These are phyloP conservation scores for Jordanella pulchra DNA, from an alignment of 2,797 vertebrate genomes.

Conservation along the genomic window DNA sequence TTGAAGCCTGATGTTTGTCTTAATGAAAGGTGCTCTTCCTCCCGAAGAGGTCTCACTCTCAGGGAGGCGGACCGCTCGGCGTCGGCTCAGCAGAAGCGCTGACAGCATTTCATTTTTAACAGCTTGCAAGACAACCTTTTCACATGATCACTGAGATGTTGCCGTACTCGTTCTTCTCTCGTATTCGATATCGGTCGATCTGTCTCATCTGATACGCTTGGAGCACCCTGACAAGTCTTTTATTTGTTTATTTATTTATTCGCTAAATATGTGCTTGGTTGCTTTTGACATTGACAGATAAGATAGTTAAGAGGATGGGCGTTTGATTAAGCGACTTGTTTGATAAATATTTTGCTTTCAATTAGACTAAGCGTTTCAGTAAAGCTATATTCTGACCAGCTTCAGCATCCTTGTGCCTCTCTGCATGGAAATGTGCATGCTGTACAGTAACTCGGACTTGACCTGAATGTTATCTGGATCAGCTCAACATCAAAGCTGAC, in stretches of 20 bases:
- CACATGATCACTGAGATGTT: constrained; percentile 31
- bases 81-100: constrained; percentile 63
- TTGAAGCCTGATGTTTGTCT: constrained; percentile 11
- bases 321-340: constrained; percentile 56
- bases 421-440: constrained; percentile 44
- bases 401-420: constrained; percentile 51
- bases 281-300: constrained; percentile 67
- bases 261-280: constrained; percentile 37
- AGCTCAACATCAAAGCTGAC: constrained; percentile 63
- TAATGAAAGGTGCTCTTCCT: constrained; percentile 33
- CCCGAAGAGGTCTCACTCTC: constrained; percentile 33
- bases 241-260: constrained; percentile 11
- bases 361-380: constrained; percentile 27
- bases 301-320: constrained; percentile 37
- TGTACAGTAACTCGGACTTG: constrained; percentile 67
- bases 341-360: constrained; percentile 12
- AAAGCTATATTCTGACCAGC: constrained; percentile 11
- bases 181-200: constrained; percentile 29
- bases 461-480: constrained; percentile 72
- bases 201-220: constrained; percentile 21
- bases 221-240: constrained; percentile 30
- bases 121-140: constrained; percentile 46
- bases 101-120: constrained; percentile 51
- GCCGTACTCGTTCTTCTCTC: constrained; percentile 19
- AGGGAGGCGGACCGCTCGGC: constrained; percentile 52